Base-by-base conservation (phyloP, 2,888 invertebrate genomes). In the Yponomeuta evonymella region DNA sequence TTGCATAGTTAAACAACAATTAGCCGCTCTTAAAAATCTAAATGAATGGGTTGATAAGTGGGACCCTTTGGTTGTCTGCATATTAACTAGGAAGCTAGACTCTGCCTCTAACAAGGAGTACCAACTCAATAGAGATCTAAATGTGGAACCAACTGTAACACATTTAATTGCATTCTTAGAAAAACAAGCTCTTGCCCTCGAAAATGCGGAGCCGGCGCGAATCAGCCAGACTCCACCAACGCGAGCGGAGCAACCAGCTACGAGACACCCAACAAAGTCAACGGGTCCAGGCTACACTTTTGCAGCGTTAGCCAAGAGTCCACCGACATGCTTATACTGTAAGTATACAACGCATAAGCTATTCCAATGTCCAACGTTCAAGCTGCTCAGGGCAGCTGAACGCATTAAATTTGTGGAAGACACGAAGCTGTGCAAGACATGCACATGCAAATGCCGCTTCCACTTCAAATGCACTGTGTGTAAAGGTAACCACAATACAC, bases 1-100 rank as follows among this genome's bases (percentile, higher is more conserved):
- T 3, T 69, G 69, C 15, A 51, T 9, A 65, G 58, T 71, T n/a
- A 71, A 69, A 71, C 71, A 71, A 68, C 63, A 12, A 15, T 33
- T 71, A 23, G 68, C 71, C 15, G 58, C 71, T 0, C 36, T 70
- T 10, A 70, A 69, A 48, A 71, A 71, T 3, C 23, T 70, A 10
- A 67, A 70, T 48, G 36, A 30, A n/a, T 29, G 51, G 2, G 64
- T 48, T 43, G 66, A 69, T n/a, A 15, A n/a, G 10, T 71, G 71
- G 70, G 71, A 71, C 9, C 66, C 58, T 3, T 11, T 65, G 29
- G 29, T 65, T 9, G 11, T 65, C 11, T 65, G 64, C 29, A 29
- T 65, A 11, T 29, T 65, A 29, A 23, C 29, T n/a, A 65, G 64
- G 29, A 65, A 65, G 29, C 64, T 65, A 23, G 64, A 65, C 29